Evolutionary conservation across 2,113 vertebrate genomes (phyloP), one percentile per base, ranked within the genome.

Genomic region (Gila orcuttii): DNA sequence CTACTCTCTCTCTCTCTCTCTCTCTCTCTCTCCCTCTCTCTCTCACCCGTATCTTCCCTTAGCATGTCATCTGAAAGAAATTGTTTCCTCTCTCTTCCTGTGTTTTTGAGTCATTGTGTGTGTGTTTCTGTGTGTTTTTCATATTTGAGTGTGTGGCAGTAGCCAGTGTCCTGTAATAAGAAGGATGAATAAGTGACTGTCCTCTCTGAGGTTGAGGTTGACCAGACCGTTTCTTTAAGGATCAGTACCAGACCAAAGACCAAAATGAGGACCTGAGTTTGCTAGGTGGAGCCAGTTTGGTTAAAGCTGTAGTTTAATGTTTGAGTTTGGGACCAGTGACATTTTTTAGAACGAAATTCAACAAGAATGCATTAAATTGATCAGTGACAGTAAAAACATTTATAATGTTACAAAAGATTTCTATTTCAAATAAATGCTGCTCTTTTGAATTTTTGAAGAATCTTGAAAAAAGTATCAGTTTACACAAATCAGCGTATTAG

Each of bases 101-200:
- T 45, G 39, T 68, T 12, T 85, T n/a, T 85, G 28, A 55, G 52
- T 71, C 9, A 25, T 12, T 55, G n/a, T 73, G 36, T 55, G 33
- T 62, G 52, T 33, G 87, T 87, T 75, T 89, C 83, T 92, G 91
- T 89, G 90, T 21, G 33, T 23, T 71, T 91, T 91, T 90, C 90
- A 90, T 84, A 81, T 25, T 75, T 79, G 28, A 57, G 81, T n/a
- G 28, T 57, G 19, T 52, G 25, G 45, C 25, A 66, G 59, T 10
- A 57, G 83, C 50, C 42, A 75, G 39, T 77, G 47, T 52, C 47
- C 64, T 60, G 52, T 80, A 73, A 73, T 62, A 39, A 80, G 23
- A 79, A 39, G 15, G 36, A 59, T 50, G 17, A 31, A 36, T 25
- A 25, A 45, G 60, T 64, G 59, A 64, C 15, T 39, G 57, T 25